Percentiles rank a stretch among this genome's conserved stretches.
Evolutionary conservation across 1,140 invertebrate genomes (phyloP).

Genomic region (Atopsyche davidsoni): DNA sequence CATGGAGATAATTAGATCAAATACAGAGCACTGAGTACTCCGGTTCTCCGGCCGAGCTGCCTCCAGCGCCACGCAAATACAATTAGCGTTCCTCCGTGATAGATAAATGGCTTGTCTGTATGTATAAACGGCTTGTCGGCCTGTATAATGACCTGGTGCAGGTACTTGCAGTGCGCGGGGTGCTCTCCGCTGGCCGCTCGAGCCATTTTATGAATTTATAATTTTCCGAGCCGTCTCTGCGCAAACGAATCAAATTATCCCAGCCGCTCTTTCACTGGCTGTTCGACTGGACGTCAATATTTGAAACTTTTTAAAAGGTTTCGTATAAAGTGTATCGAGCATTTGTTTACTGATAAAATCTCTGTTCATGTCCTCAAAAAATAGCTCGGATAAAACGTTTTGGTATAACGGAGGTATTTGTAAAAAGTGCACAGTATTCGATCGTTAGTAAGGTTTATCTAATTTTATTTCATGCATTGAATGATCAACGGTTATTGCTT

Average conservation of each 20-base stretch:
- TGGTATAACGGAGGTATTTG: too few species aligned
- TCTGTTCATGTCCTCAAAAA: too few species aligned
- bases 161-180: too few species aligned
- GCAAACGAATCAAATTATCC: slow-evolving; percentile 3
- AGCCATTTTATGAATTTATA: slow-evolving; percentile 5
- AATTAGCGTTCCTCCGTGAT: slow-evolving; percentile 4
- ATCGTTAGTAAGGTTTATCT: not conserved
- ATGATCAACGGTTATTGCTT: too few species aligned
- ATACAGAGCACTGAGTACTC: not conserved
- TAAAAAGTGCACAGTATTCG: not conserved
- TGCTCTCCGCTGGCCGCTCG: not conserved
- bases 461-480: not conserved
- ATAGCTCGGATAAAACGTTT: too few species aligned
- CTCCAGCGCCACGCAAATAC: slow-evolving; percentile 6
- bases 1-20: slow-evolving; percentile 4
- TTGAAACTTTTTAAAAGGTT: too few species aligned
- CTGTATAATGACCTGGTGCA: slow-evolving; percentile 2
- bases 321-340: too few species aligned
- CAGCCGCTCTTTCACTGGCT: too few species aligned
- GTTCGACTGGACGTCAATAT: too few species aligned
- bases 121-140: not conserved
- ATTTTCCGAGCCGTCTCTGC: not conserved
- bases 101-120: slow-evolving; percentile 8
- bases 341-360: too few species aligned
- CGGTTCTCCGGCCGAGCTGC: not conserved